Evolutionary conservation across 2,797 vertebrate genomes (phyloP).

Genomic region (Acrossocheilus wenchowensis): DNA sequence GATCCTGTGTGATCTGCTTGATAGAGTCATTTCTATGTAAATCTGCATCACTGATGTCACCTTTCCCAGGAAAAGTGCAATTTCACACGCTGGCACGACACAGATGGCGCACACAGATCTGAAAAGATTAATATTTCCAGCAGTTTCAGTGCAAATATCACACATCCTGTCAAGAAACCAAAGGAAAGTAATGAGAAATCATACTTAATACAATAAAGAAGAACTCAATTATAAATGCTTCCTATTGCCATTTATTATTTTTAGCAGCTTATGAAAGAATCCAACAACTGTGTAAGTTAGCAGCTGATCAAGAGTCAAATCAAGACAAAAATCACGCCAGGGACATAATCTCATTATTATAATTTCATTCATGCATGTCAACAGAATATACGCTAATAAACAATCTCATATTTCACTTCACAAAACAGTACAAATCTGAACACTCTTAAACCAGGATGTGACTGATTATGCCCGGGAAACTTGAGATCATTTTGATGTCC

Average conservation of each 20-base stretch:
- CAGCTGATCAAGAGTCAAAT: background rate
- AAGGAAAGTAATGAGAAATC: background rate
- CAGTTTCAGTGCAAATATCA: background rate
- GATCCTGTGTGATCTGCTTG: conserved; percentile 14
- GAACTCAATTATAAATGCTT: background rate
- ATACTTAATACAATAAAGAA: background rate
- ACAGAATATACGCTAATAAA: background rate
- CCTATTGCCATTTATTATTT: background rate
- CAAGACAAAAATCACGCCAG: background rate
- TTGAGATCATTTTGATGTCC: too few species aligned
- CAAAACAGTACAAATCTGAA: background rate
- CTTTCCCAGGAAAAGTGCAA: conserved; percentile 21
- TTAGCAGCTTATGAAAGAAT: background rate
- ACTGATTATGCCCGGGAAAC: too few species aligned
- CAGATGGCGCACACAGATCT: conserved; percentile 8
- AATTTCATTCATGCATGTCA: background rate
- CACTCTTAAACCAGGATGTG: too few species aligned
- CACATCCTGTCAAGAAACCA: background rate
- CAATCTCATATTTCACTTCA: background rate
- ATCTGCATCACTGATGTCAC: conserved; percentile 15
- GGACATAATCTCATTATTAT: background rate
- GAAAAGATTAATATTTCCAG: background rate
- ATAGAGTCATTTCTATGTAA: conserved; percentile 26
- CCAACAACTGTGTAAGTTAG: background rate
- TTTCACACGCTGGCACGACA: background rate